Evolutionary conservation across 2,113 vertebrate genomes (phyloP), one percentile per base, ranked within the genome.

Genomic region (Peromyscus californicus): DNA sequence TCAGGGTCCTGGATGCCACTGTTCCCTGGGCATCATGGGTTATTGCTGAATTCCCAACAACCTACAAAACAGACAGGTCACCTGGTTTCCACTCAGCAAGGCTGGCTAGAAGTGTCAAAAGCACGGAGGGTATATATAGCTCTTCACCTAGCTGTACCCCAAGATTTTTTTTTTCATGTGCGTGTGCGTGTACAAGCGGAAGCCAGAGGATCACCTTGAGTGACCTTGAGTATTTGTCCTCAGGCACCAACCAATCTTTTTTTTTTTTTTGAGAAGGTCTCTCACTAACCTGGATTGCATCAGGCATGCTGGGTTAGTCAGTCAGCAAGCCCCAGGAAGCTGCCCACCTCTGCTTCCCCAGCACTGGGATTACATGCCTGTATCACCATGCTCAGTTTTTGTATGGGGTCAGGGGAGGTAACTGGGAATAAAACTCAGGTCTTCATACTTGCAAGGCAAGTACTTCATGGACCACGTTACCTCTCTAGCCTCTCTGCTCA

Each of bases 71-170:
- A 87, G 76, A 97, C 70, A 85, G 63, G 36, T 67, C 21, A 63
- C 39, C 51, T 36, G 21, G 45, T 63, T 91, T 92, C 42, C 61
- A 67, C 36, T 5, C 29, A 42, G 33, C 39, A 65, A 48, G 57
- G 78, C 61, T 54, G 31, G 21, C 70, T 85, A 48, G 54, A 95
- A 74, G 90, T 80, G 61, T 89, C 61, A 78, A 91, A 74, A 86
- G 36, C 29, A 36, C 0, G 4, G 48, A 91, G 7, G 10, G 31
- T 45, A 63, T 29, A 0, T 24, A 22, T 21, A 42, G 29, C n/a
- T 6, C 51, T 70, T 83, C 61, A 39, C 42, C 31, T 13, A 61
- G 79, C 21, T 48, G 22, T 48, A 36, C 0, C 33, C 36, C 57
- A 42, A 26, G 26, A 78, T 94, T 90, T 17, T 69, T 29, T 95